These are phyloP conservation scores for Dromococcyx pavoninus DNA, from an alignment of 2,797 vertebrate species.

Conservation along the genomic window DNA sequence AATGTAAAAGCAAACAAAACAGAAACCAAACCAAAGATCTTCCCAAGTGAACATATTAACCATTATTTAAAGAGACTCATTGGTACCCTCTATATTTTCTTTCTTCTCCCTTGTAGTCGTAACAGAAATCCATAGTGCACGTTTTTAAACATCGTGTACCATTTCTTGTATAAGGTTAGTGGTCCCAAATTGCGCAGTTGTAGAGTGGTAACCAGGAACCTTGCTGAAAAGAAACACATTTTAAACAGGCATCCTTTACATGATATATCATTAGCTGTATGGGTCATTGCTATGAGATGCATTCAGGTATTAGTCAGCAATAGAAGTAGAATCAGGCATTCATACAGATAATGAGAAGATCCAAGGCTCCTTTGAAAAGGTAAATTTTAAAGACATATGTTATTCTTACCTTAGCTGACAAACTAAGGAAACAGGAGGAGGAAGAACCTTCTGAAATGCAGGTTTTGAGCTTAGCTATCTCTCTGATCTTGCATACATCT, in stretches of 20 bases:
- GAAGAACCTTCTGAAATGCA: background rate
- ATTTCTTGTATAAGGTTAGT: background rate
- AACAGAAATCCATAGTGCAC: background rate
- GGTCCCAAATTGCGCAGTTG: background rate
- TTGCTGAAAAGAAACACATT: background rate
- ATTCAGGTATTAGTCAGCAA: background rate
- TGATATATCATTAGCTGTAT: background rate
- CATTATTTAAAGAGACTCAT: background rate
- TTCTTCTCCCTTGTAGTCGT: background rate
- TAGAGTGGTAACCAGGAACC: background rate
- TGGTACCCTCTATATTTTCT: background rate
- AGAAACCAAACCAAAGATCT: background rate
- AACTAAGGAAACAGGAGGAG: background rate
- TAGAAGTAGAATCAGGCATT: background rate
- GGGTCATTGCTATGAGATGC: background rate
- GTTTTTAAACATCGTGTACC: rapidly evolving
- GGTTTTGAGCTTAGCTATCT: background rate
- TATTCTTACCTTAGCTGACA: conserved; percentile 14
- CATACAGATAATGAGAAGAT: background rate
- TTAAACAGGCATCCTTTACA: background rate
- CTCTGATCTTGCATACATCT: background rate
- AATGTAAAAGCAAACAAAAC: background rate
- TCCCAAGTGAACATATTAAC: background rate
- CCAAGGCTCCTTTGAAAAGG: background rate
- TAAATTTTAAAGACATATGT: background rate